phyloP scores from a whole-genome alignment of 2,797 vertebrate genomes.

The Coracias cyanogaster region DNA sequence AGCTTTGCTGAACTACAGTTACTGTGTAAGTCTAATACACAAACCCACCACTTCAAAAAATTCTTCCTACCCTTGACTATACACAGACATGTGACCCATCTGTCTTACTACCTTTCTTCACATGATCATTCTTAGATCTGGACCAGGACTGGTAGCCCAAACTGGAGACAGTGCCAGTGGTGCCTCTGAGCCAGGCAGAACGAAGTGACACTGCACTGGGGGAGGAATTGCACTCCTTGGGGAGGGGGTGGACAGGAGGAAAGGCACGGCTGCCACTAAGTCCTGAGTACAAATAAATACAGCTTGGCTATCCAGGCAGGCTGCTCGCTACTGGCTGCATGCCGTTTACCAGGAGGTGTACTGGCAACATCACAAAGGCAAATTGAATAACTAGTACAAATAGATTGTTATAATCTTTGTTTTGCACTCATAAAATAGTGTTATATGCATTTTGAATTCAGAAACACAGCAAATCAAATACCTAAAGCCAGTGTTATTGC shows the following conservation, averaged over 20 bases:
- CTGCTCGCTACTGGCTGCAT: accelerated
- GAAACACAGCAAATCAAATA: not conserved
- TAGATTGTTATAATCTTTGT: not conserved
- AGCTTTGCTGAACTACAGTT: not conserved
- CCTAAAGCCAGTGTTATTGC: not conserved
- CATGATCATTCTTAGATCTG: not conserved
- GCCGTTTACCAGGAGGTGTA: not conserved
- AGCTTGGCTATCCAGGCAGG: not conserved
- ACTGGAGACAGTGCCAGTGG: not conserved
- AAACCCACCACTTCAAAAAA: not conserved
- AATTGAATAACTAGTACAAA: not conserved
- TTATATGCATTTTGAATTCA: not conserved
- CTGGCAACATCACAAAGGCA: not conserved
- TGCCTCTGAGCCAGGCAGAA: not conserved
- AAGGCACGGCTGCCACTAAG: not conserved
- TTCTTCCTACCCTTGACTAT: not conserved
- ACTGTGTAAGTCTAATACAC: not conserved
- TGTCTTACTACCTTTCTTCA: not conserved
- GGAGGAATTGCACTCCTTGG: accelerated
- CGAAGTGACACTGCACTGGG: not conserved
- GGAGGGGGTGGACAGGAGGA: accelerated
- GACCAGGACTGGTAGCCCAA: not conserved
- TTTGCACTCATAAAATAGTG: not conserved
- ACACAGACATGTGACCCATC: not conserved
- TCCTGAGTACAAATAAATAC: accelerated